Conservation (phyloP, 37 sponge, comb jelly and placozoan genomes). For the Ephydatia muelleri region DNA sequence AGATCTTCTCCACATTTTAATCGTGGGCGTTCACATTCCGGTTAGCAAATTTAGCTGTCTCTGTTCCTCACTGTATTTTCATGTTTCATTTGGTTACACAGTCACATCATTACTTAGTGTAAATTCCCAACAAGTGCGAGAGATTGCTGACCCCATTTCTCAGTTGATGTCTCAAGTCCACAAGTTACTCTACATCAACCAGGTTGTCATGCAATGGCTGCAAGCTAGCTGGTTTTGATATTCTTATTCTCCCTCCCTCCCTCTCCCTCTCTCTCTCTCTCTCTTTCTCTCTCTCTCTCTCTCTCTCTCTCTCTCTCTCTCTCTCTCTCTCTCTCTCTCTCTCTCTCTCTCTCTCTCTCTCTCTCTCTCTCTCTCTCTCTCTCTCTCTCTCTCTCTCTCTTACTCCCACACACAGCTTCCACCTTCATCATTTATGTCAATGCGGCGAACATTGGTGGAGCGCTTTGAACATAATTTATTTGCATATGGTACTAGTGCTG, state of each 20-base stretch:
- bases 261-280: conserved; percentile 21
- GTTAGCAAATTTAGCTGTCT: neutral
- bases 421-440: conserved; percentile 34
- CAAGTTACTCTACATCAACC: conserved; percentile 74
- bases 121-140: conserved; percentile 63
- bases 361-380: conserved; percentile 47
- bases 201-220: conserved; percentile 36
- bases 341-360: conserved; percentile 50
- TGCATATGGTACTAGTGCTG: too few relatives aligned
- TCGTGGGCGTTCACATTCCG: neutral
- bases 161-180: conserved; percentile 72
- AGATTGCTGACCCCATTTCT: conserved; percentile 75
- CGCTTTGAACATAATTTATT: too few relatives aligned
- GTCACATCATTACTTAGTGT: conserved; percentile 55
- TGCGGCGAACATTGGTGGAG: too few relatives aligned
- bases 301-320: conserved; percentile 52
- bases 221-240: too few relatives aligned
- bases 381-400: conserved; percentile 38
- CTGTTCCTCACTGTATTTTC: neutral
- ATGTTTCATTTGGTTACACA: neutral
- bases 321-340: conserved; percentile 56
- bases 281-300: conserved; percentile 53
- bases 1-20: too few relatives aligned
- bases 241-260: too few relatives aligned
- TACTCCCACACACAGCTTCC: conserved; percentile 59